phyloP scores from a whole-genome alignment of 1,140 invertebrate genomes.

The Globodera rostochiensis region DNA sequence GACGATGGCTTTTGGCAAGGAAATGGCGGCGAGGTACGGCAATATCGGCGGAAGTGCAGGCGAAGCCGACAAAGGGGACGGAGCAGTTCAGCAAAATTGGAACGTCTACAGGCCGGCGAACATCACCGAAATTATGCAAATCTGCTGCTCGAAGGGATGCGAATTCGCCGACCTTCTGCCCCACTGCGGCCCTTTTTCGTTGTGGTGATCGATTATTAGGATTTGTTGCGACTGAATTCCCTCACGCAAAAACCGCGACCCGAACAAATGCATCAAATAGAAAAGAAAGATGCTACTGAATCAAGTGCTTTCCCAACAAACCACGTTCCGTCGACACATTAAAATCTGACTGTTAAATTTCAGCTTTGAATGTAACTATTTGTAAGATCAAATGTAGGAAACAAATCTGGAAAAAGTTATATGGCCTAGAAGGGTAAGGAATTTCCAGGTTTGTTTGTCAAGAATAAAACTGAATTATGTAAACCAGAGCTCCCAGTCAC shows the following conservation, averaged over 20 bases:
- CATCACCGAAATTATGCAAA: slow-evolving; percentile 44
- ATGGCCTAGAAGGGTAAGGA: too few relatives aligned
- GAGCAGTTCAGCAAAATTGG: slow-evolving; percentile 1
- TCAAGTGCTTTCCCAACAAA: neutral
- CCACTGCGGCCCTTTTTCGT: slow-evolving; percentile 42
- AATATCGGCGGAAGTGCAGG: neutral
- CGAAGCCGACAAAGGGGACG: neutral
- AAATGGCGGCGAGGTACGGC: neutral
- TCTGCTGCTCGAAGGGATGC: slow-evolving; percentile 47
- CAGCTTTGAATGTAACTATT: too few relatives aligned
- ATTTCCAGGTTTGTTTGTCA: too few relatives aligned
- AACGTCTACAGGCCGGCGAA: slow-evolving; percentile 41
- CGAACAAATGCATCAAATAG: neutral
- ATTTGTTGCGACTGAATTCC: neutral
- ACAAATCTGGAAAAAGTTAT: too few relatives aligned
- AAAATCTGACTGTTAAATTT: too few relatives aligned
- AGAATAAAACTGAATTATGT: too few relatives aligned
- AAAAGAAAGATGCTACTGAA: neutral
- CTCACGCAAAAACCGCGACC: neutral
- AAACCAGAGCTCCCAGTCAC: too few relatives aligned
- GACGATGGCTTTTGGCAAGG: neutral
- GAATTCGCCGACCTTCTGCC: slow-evolving; percentile 49
- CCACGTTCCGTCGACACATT: too few relatives aligned
- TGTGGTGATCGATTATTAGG: neutral
- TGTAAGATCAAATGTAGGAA: too few relatives aligned